phyloP scores from a whole-genome alignment of 1,140 invertebrate genomes.

The Copidosoma floridanum region DNA sequence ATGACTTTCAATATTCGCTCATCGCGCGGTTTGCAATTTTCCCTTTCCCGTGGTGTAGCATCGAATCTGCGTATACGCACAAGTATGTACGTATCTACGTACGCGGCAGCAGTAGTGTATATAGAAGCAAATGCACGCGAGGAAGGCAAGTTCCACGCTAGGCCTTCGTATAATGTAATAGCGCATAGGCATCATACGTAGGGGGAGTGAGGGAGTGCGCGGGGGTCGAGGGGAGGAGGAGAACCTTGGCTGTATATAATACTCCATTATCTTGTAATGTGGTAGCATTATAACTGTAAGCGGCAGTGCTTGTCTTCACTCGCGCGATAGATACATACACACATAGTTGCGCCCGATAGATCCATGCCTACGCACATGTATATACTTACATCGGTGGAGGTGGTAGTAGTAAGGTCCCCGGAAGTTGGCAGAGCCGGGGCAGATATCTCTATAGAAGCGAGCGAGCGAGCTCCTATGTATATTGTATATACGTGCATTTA shows the following conservation, averaged over 20 bases:
- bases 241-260: constrained; percentile 35
- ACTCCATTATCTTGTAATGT: constrained; percentile 48
- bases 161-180: too few species aligned
- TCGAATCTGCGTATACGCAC: background rate
- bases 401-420: constrained; percentile 26
- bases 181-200: too few species aligned
- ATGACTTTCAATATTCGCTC: constrained; percentile 19
- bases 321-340: too few species aligned
- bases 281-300: constrained; percentile 49
- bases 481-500: constrained; percentile 26
- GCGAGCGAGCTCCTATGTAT: constrained; percentile 3
- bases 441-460: background rate
- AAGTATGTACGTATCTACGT: background rate
- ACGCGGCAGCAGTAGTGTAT: too few species aligned
- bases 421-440: constrained; percentile 34
- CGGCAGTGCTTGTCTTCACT: constrained; percentile 42
- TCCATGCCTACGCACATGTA: too few species aligned
- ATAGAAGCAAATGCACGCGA: too few species aligned
- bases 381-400: constrained; percentile 28
- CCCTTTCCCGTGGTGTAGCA: background rate
- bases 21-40: constrained; percentile 11
- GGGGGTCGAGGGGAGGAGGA: background rate
- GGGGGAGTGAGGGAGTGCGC: too few species aligned
- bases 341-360: too few species aligned
- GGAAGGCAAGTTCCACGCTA: too few species aligned